Evolutionary conservation across 2,797 vertebrate species (phyloP), one percentile per base, ranked within the genome.

Genomic region (Characodon lateralis): DNA sequence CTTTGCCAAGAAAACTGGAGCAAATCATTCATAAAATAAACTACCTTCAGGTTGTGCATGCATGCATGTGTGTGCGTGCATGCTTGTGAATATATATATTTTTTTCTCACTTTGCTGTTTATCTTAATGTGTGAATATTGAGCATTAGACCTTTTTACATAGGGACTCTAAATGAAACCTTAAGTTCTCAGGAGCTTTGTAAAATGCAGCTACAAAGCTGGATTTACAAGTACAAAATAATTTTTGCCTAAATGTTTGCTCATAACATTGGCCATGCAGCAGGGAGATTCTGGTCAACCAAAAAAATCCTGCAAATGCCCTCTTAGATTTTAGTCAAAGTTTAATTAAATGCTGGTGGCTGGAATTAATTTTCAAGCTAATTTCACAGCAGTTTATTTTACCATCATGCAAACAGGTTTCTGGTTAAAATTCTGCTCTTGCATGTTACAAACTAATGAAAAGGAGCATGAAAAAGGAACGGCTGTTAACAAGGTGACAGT

Each of bases 301-400:
- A 69, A 65, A 16, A 24, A 51, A 65, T 18, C n/a, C 22, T 56
- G 28, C 53, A 71, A 68, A 31, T 28, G n/a, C 43, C 12, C 71
- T 76, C 24, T 41, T 80, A 35, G 14, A 35, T 35, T 70, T 63
- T 26, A 63, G 24, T 74, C 26, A 46, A 63, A 63, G 24, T 51
- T 51, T 18, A 48, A 43, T 71, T 41, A 73, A 43, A 28, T 56
- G 58, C 24, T 55, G 39, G 70, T 77, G 24, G 22, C 61, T 68
- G 22, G 31, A 86, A 65, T 43, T 12, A 48, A 73, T 55, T 28
- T 69, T 75, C 53, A 41, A n/a, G 61, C 35, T 61, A 73, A 83
- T 83, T 68, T 72, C 31, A 75, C 31, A 35, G 61, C 46, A 63
- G 74, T 48, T 82, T 8, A 78, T 65, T 79, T 72, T 58, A 28